phyloP scores from a whole-genome alignment of 2,113 vertebrate species.

The Tor tambroides region DNA sequence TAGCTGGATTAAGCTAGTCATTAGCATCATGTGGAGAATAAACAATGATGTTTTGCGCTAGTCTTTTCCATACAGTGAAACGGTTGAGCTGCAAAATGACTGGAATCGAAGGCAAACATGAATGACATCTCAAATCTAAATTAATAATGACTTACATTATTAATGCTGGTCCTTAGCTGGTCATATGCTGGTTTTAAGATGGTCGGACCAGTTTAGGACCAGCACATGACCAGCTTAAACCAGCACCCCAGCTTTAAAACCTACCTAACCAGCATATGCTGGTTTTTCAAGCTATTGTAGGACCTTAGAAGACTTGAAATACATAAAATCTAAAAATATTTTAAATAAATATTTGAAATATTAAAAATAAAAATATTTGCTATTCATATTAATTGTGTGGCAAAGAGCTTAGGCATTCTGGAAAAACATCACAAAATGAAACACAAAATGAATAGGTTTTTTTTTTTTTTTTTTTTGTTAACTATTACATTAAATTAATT shows the following conservation, averaged over 20 bases:
- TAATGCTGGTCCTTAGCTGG: no score
- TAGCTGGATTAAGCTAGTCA: background rate
- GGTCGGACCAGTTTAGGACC: no score
- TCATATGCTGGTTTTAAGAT: no score
- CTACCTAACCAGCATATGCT: no score
- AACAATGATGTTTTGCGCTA: background rate
- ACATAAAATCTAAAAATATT: no score
- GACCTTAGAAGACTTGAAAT: background rate
- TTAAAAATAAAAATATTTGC: no score
- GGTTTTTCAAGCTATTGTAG: background rate
- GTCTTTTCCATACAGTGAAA: background rate
- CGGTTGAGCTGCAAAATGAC: background rate
- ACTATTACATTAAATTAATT: background rate
- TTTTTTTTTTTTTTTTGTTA: no score
- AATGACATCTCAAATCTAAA: background rate
- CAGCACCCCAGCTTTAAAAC: no score
- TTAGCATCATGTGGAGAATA: background rate
- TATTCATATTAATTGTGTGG: no score
- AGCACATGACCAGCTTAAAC: no score
- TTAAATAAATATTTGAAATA: no score
- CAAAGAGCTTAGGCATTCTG: background rate
- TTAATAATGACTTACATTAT: background rate
- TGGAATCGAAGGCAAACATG: background rate
- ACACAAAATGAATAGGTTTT: no score
- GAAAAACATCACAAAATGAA: background rate